phyloP scores from a whole-genome alignment of 2,888 invertebrate genomes.

The Cheilosia grossa region DNA sequence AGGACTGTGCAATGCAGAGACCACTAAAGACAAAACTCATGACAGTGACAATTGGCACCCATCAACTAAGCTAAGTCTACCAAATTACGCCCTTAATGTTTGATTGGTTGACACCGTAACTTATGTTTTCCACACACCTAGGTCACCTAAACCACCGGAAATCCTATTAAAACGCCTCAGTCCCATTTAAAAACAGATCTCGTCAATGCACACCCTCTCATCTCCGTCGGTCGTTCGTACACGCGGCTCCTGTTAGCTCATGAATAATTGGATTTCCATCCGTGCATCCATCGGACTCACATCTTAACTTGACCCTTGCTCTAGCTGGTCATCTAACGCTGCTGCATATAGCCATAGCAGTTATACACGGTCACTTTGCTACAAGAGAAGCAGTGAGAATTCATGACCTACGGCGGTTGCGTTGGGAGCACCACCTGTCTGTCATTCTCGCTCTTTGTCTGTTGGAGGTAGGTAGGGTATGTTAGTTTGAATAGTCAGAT shows the following conservation, averaged over 20 bases:
- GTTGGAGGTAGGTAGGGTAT: neutral
- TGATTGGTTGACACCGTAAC: conserved; percentile 31
- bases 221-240: neutral
- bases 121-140: conserved; percentile 34
- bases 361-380: conserved; percentile 63
- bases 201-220: conserved; percentile 40
- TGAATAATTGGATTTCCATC: conserved; percentile 62
- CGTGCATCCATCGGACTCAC: conserved; percentile 38
- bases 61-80: conserved; percentile 1
- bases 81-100: neutral
- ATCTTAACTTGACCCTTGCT: conserved; percentile 39
- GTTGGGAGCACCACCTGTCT: conserved; percentile 53
- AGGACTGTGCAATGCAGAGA: no score
- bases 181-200: conserved; percentile 45
- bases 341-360: conserved; percentile 41
- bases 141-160: conserved; percentile 34
- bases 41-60: neutral
- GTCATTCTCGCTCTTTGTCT: neutral
- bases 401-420: conserved; percentile 42
- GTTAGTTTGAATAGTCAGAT: neutral
- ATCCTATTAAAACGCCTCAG: conserved; percentile 50
- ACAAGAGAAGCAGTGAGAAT: conserved; percentile 31
- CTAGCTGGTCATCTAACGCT: conserved; percentile 5
- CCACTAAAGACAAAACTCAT: no score
- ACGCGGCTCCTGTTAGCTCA: conserved; percentile 43